Evolutionary conservation across 2,888 invertebrate species (phyloP).

Genomic region (Lepidonotus clava): DNA sequence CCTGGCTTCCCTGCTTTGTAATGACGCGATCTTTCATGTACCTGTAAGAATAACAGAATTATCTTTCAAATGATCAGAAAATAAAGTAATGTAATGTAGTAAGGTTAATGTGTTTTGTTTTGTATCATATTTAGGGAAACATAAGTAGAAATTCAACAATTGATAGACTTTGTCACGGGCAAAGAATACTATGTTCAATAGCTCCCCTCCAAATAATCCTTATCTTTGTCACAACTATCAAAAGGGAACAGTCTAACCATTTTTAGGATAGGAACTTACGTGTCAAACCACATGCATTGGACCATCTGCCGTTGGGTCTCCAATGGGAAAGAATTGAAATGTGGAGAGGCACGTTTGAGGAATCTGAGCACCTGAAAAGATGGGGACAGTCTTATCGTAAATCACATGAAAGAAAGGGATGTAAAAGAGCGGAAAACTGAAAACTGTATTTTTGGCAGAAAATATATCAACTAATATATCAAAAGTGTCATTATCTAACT

Average conservation of each 20-base stretch:
- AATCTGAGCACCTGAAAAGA: slow-evolving; percentile 70
- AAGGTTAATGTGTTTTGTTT: not conserved
- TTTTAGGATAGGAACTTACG: slow-evolving; percentile 70
- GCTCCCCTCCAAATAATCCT: not conserved
- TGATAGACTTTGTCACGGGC: too few relatives aligned
- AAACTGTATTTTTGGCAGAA: too few relatives aligned
- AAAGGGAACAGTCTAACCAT: not conserved
- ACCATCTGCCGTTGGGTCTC: slow-evolving; percentile 72
- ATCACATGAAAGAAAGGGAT: too few relatives aligned
- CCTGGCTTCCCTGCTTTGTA: slow-evolving; percentile 68
- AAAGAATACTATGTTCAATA: not conserved
- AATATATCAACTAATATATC: too few relatives aligned
- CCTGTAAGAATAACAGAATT: slow-evolving; percentile 63
- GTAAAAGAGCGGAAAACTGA: too few relatives aligned
- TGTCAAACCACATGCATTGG: slow-evolving; percentile 72
- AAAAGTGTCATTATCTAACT: too few relatives aligned
- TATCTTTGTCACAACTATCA: not conserved
- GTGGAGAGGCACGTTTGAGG: slow-evolving; percentile 70
- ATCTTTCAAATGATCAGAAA: not conserved
- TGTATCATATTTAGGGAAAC: not conserved
- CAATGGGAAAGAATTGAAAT: slow-evolving; percentile 71
- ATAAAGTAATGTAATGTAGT: not conserved
- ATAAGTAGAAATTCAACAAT: not conserved
- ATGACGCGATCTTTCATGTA: slow-evolving; percentile 75
- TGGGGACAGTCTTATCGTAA: too few relatives aligned